A percentile compares a stretch with the other conserved stretches of the same genome.
Evolutionary conservation across 2,113 vertebrate species (phyloP).

Genomic region (Tychaedon coryphoeus): DNA sequence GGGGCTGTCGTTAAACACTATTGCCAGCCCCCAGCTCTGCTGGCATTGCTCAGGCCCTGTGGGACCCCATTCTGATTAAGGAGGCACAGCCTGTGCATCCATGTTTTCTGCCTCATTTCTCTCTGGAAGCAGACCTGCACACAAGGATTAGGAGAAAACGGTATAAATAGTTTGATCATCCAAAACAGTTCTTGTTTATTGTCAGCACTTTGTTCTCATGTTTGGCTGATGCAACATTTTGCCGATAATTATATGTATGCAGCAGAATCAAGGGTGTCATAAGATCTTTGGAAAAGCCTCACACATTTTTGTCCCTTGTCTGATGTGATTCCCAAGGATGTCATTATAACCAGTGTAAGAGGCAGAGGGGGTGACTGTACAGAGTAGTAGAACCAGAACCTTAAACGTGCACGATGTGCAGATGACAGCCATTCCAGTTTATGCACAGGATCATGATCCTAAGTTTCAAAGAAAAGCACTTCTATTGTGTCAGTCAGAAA

Average conservation of each 20-base stretch:
- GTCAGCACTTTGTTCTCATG: background rate
- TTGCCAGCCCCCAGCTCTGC: background rate
- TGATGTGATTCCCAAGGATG: background rate
- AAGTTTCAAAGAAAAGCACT: background rate
- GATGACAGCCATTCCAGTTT: background rate
- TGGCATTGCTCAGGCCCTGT: background rate
- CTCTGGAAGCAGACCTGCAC: background rate
- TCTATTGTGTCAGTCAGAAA: background rate
- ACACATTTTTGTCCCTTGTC: background rate
- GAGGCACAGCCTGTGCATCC: background rate
- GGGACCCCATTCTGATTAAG: fast-evolving
- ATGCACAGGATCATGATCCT: background rate
- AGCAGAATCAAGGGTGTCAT: background rate
- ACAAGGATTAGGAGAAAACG: background rate
- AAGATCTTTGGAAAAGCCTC: background rate
- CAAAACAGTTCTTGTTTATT: background rate
- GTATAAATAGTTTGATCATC: background rate
- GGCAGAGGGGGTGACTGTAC: background rate
- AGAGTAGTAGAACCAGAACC: background rate
- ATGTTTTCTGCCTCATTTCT: background rate
- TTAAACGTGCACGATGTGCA: background rate
- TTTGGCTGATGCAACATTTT: background rate
- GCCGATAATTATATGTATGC: fast-evolving
- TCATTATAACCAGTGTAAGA: background rate
- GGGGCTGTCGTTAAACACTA: background rate